Evolutionary conservation across 2,113 vertebrate genomes (phyloP), one percentile per base, ranked within the genome.

Genomic region (Chascanopsetta lugubris): DNA sequence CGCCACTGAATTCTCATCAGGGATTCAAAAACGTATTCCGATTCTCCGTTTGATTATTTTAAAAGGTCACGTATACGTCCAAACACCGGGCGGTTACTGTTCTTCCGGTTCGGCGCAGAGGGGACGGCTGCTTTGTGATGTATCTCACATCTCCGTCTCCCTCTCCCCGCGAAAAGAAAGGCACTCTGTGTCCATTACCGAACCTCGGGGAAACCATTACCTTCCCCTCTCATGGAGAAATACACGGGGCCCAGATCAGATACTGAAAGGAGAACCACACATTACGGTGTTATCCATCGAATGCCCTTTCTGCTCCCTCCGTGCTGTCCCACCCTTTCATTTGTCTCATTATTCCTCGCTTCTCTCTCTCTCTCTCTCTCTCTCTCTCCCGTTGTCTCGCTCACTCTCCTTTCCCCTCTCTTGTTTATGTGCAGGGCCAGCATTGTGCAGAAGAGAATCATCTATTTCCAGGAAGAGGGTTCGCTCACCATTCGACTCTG

Each of bases 401-500:
- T 13, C 38, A 1, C 5, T 22, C 20, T 24, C 45, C 12, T 2
- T 40, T 11, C 7, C 17, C n/a, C 17, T n/a, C 15, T 40, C 7
- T 38, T 17, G 13, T 18, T 9, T 47, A 15, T 77, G 73, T 69
- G 13, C 76, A 99, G 96, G 84, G 96, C 96, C 59, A 98, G 96
- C 59, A 96, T 98, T 25, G 94, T 98, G 62, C 96, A 98, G 92
- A 97, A 96, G 75, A 94, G 92, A 75, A 91, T 98, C 26, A 96
- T 96, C 86, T 97, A 94, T 92, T 97, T 97, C 89, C 96, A 96
- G 85, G 95, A 98, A 53, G 95, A 97, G 67, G 96, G 96, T 24
- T 97, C 96, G 50, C 94, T 98, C 75, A 97, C 95, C 24, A 93
- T 94, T 84, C 95, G 90, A 68, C 92, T 99, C 43, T 99, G 96